Evolutionary conservation across 2,113 vertebrate species (phyloP).

Genomic region (Tylochromis polylepis): DNA sequence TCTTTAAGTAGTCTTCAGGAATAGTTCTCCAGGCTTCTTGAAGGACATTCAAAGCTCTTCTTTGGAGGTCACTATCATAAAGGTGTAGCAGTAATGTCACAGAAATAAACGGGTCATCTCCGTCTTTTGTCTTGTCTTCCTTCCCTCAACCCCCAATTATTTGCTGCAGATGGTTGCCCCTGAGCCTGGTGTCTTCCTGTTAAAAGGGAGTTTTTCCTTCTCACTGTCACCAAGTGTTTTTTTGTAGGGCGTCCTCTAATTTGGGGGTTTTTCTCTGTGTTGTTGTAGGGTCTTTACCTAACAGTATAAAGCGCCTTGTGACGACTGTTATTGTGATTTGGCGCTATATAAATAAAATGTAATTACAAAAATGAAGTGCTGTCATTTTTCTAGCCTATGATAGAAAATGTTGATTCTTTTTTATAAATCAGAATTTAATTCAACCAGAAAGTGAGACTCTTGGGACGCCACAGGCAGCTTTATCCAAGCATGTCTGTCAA

Average conservation of each 20-base stretch:
- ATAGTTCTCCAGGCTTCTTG: neutral
- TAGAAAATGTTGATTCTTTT: neutral
- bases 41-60: neutral
- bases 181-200: neutral
- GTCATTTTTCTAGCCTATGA: neutral
- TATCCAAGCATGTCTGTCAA: neutral
- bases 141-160: neutral
- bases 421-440: neutral
- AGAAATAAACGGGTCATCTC: neutral
- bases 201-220: neutral
- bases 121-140: neutral
- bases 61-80: neutral
- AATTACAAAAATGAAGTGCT: neutral
- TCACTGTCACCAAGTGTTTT: neutral
- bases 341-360: neutral
- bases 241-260: neutral
- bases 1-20: neutral
- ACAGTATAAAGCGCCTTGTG: neutral
- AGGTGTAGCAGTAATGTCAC: neutral
- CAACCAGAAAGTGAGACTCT: neutral
- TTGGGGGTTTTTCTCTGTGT: neutral
- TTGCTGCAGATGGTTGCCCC: neutral
- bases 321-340: neutral
- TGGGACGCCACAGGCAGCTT: neutral
- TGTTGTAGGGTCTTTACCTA: neutral